Conservation (phyloP, 2,888 invertebrate genomes). For the Apotomis capreana region DNA sequence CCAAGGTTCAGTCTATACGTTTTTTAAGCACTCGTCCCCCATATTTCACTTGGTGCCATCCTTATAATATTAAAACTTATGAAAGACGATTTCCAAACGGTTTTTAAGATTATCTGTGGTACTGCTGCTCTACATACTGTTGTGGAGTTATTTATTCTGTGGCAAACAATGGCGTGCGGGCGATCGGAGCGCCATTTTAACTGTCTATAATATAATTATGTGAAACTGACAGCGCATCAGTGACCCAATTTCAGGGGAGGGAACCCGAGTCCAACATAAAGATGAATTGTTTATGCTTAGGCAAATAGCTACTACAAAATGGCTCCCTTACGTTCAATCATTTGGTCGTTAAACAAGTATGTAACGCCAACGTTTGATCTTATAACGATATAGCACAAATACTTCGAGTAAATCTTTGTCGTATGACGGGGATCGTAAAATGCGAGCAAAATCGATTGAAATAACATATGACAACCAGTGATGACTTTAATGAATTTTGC, state of each 20-base stretch:
- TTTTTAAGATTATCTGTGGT: slow-evolving; percentile 4
- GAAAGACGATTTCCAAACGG: background rate
- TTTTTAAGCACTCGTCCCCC: no score
- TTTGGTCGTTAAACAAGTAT: background rate
- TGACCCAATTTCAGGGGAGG: slow-evolving; percentile 8
- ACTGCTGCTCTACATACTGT: background rate
- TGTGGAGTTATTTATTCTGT: background rate
- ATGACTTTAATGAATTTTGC: no score
- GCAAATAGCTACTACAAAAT: slow-evolving; percentile 3
- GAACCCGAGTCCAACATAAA: slow-evolving; percentile 16
- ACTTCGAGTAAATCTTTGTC: no score
- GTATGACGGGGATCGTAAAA: no score
- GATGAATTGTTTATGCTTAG: slow-evolving; percentile 25
- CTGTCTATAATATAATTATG: background rate
- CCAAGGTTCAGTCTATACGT: no score
- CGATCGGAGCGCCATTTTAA: slow-evolving; percentile 5
- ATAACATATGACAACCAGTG: no score
- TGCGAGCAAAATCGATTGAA: no score
- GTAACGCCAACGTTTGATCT: no score
- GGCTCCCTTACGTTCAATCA: background rate
- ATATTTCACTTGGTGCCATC: no score
- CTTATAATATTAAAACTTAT: no score
- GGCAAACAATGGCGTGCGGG: background rate
- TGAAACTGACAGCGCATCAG: slow-evolving; percentile 20
- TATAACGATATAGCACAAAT: no score